A percentile compares a stretch with the other conserved stretches of the same genome.
Conservation (phyloP, 2,888 invertebrate genomes). For the Agrochola lychnidis region DNA sequence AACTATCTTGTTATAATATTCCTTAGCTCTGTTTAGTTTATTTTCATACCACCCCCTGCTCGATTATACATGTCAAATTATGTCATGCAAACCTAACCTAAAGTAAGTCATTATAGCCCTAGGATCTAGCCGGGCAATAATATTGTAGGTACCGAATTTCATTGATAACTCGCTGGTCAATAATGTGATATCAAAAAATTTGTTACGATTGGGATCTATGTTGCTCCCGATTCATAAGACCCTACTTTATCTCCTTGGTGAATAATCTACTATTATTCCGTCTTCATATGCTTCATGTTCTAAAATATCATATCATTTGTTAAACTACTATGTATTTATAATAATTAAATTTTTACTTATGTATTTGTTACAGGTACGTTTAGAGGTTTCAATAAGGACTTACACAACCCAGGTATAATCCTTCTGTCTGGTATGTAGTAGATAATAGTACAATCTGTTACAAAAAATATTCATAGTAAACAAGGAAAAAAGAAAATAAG, state of each 20-base stretch:
- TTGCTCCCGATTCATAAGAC: not conserved
- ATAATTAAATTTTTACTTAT: too few relatives aligned
- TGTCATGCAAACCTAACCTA: not conserved
- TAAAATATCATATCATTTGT: too few relatives aligned
- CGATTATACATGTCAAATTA: not conserved
- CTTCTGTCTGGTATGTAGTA: not conserved
- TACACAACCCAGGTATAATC: not conserved
- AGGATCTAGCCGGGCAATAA: not conserved
- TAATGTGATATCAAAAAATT: not conserved
- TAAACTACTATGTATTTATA: too few relatives aligned
- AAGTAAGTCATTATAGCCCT: not conserved
- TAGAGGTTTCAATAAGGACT: not conserved
- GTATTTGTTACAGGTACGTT: constrained; percentile 11
- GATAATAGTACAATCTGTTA: not conserved
- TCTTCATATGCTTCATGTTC: too few relatives aligned
- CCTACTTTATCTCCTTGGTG: not conserved
- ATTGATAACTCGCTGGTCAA: not conserved
- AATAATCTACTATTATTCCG: not conserved
- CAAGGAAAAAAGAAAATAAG: not conserved
- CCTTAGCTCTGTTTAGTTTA: too few relatives aligned
- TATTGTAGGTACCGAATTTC: not conserved
- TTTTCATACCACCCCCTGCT: not conserved
- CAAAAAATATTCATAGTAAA: not conserved
- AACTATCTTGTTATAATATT: too few relatives aligned
- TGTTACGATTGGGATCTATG: too few relatives aligned